These are phyloP conservation scores for Emys orbicularis DNA, from an alignment of 2,797 vertebrate genomes.

Conservation along the genomic window DNA sequence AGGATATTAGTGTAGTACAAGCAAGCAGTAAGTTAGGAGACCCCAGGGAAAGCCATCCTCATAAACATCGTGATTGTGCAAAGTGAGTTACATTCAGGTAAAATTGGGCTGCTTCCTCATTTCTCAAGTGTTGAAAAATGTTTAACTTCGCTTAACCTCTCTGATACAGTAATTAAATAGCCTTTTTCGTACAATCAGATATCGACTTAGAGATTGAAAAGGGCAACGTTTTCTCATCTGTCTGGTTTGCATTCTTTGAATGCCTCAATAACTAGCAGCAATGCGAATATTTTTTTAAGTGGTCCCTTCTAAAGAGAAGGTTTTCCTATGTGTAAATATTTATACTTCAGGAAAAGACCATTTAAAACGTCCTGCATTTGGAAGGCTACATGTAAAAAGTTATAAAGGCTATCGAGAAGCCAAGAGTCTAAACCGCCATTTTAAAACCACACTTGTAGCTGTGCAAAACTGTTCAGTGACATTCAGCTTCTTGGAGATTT, in stretches of 20 bases:
- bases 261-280: constrained; percentile 33
- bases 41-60: constrained; percentile 88
- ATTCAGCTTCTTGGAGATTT: constrained; percentile 51
- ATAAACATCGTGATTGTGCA: constrained; percentile 84
- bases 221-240: constrained; percentile 44
- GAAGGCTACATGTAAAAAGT: constrained; percentile 35
- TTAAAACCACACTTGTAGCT: constrained; percentile 74
- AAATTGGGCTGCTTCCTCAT: constrained; percentile 56
- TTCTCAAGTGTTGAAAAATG: constrained; percentile 56
- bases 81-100: constrained; percentile 86
- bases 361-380: not conserved
- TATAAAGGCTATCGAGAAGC: constrained; percentile 42
- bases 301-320: constrained; percentile 9
- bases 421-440: constrained; percentile 66
- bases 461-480: constrained; percentile 63
- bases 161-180: constrained; percentile 9
- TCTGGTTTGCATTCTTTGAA: constrained; percentile 18
- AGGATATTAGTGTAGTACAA: constrained; percentile 89
- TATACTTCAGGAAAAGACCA: constrained; percentile 25
- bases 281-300: not conserved
- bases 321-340: constrained; percentile 30
- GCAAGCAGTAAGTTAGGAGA: constrained; percentile 87
- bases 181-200: constrained; percentile 7
- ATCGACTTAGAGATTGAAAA: constrained; percentile 7
- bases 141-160: constrained; percentile 77